Percentiles rank a stretch among this genome's conserved stretches.
phyloP scores from a whole-genome alignment of 2,888 invertebrate species.

The Eutolmus rufibarbis region DNA sequence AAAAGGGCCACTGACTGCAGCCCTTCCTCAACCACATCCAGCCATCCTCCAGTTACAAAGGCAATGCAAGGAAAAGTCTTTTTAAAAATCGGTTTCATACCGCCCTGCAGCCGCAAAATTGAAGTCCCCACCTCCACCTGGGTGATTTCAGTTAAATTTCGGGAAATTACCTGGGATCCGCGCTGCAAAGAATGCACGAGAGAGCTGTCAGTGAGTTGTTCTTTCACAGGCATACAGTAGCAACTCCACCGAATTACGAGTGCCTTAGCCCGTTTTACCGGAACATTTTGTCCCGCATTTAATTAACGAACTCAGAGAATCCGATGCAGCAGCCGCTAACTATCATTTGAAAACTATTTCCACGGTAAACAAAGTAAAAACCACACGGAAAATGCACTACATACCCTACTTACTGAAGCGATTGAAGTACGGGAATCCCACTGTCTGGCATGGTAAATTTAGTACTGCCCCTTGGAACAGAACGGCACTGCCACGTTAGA shows the following conservation, averaged over 20 bases:
- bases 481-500: background rate
- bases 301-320: background rate
- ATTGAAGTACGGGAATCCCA: background rate
- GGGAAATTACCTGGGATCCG: background rate
- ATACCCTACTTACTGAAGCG: conserved; percentile 20
- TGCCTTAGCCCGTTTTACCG: background rate
- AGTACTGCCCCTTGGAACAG: background rate
- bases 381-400: background rate
- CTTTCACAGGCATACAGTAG: background rate
- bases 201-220: background rate
- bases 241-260: background rate
- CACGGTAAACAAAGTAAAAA: conserved; percentile 2
- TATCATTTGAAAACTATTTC: background rate
- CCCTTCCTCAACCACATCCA: background rate
- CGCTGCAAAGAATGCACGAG: background rate
- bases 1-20: background rate
- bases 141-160: background rate
- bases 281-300: background rate
- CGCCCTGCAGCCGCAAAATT: background rate
- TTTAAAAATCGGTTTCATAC: background rate
- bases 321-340: background rate
- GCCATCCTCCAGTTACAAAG: background rate
- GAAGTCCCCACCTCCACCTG: background rate
- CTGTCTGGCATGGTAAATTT: background rate
- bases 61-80: background rate